phyloP scores from a whole-genome alignment of 1,140 invertebrate species.

The Latrodectus geometricus region DNA sequence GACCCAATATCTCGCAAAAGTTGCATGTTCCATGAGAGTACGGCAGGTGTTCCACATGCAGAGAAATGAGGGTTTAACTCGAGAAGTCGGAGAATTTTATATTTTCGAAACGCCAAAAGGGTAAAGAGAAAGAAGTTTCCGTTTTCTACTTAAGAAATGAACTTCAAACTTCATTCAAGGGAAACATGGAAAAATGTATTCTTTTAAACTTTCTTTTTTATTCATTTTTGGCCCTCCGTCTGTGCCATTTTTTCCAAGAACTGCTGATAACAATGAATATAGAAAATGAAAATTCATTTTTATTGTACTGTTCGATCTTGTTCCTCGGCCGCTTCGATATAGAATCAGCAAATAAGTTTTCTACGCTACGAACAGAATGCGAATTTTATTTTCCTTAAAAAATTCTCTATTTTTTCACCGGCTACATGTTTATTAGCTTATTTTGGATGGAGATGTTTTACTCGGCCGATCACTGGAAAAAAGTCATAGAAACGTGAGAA shows the following conservation, averaged over 20 bases:
- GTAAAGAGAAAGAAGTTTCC: background rate
- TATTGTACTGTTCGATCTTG: too few species aligned
- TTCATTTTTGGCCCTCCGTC: background rate
- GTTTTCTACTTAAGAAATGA: slow-evolving; percentile 39
- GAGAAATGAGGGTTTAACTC: slow-evolving; percentile 29
- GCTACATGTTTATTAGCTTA: too few species aligned
- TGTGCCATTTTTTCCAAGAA: too few species aligned
- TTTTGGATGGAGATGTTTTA: too few species aligned
- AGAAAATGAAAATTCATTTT: background rate
- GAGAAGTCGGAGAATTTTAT: slow-evolving; percentile 17
- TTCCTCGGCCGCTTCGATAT: too few species aligned
- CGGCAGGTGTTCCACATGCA: slow-evolving; percentile 26
- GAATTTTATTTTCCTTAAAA: too few species aligned
- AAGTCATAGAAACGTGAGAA: too few species aligned
- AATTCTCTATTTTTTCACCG: too few species aligned
- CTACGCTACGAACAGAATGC: too few species aligned
- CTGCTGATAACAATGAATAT: background rate
- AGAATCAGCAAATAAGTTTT: too few species aligned
- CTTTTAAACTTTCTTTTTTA: slow-evolving; percentile 1
- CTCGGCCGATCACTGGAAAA: too few species aligned
- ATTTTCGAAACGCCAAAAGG: background rate
- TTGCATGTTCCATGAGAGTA: slow-evolving; percentile 12
- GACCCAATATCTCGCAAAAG: slow-evolving; percentile 27
- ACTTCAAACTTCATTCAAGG: slow-evolving; percentile 2
- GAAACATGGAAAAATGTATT: slow-evolving; percentile 1